Conservation (phyloP, 2,888 invertebrate species). For the Diploptera punctata region DNA sequence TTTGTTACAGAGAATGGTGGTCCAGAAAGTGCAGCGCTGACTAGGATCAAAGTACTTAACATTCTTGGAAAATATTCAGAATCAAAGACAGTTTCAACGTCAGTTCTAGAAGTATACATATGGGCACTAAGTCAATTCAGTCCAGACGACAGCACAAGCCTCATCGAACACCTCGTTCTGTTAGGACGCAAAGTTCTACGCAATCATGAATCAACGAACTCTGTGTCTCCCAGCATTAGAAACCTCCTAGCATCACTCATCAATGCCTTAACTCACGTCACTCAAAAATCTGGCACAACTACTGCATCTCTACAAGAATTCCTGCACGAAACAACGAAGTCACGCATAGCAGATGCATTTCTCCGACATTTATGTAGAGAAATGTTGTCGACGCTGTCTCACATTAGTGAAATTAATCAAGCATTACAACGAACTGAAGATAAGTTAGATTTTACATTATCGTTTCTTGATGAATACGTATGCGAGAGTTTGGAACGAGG, state of each 20-base stretch:
- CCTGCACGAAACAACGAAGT: background rate
- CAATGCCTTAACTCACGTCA: background rate
- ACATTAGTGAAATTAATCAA: background rate
- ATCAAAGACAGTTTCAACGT: slow-evolving; percentile 33
- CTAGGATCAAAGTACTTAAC: slow-evolving; percentile 22
- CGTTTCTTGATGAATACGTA: slow-evolving; percentile 32
- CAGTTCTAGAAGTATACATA: slow-evolving; percentile 37
- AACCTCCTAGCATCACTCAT: slow-evolving; percentile 19
- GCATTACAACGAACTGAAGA: slow-evolving; percentile 6
- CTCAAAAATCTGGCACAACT: slow-evolving; percentile 2
- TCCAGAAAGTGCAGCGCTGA: background rate
- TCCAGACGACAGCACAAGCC: background rate
- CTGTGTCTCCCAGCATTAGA: slow-evolving; percentile 4
- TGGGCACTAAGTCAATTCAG: slow-evolving; percentile 35
- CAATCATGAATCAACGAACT: background rate
- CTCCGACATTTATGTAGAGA: background rate
- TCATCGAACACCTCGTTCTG: slow-evolving; percentile 8
- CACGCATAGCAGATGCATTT: slow-evolving; percentile 1
- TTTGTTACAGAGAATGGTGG: no score
- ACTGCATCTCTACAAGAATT: slow-evolving; percentile 6
- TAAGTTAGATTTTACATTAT: slow-evolving; percentile 29
- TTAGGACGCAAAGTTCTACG: slow-evolving; percentile 25
- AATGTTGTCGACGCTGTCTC: background rate
- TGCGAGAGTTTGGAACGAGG: slow-evolving; percentile 19
- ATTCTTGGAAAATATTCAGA: slow-evolving; percentile 36